These are phyloP conservation scores for Zeugodacus cucurbitae DNA, from an alignment of 1,140 invertebrate genomes.

Conservation along the genomic window DNA sequence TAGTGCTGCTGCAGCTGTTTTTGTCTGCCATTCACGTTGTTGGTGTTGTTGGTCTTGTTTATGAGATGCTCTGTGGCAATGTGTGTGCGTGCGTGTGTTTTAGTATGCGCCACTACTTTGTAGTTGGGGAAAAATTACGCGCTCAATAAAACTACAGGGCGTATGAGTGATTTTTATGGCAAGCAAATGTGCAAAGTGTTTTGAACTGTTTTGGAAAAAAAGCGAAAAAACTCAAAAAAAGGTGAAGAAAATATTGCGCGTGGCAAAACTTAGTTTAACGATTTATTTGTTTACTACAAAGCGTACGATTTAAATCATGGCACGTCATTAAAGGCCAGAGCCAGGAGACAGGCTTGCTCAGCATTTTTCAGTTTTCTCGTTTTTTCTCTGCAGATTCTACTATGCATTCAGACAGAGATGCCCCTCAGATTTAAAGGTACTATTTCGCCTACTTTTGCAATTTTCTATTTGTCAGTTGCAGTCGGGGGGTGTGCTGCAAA, in stretches of 20 bases:
- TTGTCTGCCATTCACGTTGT: not conserved
- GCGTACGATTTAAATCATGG: not conserved
- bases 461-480: not conserved
- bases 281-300: constrained; percentile 23
- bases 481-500: not conserved
- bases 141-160: constrained; percentile 18
- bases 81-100: not conserved
- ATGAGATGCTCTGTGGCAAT: not conserved
- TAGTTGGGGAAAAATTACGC: constrained; percentile 29
- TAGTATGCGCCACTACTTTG: not conserved
- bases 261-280: not conserved
- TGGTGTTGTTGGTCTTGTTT: not conserved
- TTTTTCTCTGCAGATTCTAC: not conserved
- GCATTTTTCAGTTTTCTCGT: not conserved
- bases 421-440: not conserved
- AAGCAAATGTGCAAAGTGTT: constrained; percentile 9
- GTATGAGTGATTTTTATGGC: constrained; percentile 34
- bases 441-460: not conserved
- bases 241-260: not conserved
- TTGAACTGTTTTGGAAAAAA: not conserved
- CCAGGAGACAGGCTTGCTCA: not conserved
- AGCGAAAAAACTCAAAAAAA: not conserved
- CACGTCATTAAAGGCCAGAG: not conserved
- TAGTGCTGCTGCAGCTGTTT: not conserved
- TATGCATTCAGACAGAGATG: not conserved